Percentiles rank a stretch among this genome's conserved stretches.
Conservation (phyloP, 2,113 vertebrate species). For the Orientallactaga bullata region DNA sequence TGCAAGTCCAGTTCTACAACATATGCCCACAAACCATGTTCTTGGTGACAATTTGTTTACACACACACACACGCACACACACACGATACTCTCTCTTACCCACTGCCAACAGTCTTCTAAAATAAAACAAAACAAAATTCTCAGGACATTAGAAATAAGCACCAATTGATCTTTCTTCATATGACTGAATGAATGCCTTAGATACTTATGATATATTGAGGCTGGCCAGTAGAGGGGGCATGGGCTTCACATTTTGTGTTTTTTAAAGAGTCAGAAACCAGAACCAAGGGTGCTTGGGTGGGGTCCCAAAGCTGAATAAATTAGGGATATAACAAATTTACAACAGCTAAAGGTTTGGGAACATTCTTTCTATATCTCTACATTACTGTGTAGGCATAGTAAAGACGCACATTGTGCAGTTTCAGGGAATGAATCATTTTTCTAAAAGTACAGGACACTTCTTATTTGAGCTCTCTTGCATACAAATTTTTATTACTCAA, state of each 20-base stretch:
- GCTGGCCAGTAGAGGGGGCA: conserved; percentile 63
- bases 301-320: conserved; percentile 46
- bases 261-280: conserved; percentile 50
- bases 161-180: conserved; percentile 30
- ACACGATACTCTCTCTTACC: neutral
- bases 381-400: conserved; percentile 26
- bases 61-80: neutral
- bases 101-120: neutral
- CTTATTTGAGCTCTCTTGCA: conserved; percentile 41
- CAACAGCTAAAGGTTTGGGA: conserved; percentile 23
- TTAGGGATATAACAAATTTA: conserved; percentile 25
- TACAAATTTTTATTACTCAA: conserved; percentile 53
- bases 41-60: conserved; percentile 44
- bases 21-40: conserved; percentile 33
- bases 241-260: conserved; percentile 28
- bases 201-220: conserved; percentile 33
- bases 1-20: neutral
- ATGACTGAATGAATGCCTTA: neutral
- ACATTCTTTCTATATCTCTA: conserved; percentile 43
- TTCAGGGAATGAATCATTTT: conserved; percentile 48
- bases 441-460: conserved; percentile 27
- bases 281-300: neutral
- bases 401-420: conserved; percentile 54
- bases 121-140: neutral
- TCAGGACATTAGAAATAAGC: neutral